A percentile compares a stretch with the other conserved stretches of the same genome.
Conservation (phyloP, 2,113 vertebrate genomes). For the Alces alces region DNA sequence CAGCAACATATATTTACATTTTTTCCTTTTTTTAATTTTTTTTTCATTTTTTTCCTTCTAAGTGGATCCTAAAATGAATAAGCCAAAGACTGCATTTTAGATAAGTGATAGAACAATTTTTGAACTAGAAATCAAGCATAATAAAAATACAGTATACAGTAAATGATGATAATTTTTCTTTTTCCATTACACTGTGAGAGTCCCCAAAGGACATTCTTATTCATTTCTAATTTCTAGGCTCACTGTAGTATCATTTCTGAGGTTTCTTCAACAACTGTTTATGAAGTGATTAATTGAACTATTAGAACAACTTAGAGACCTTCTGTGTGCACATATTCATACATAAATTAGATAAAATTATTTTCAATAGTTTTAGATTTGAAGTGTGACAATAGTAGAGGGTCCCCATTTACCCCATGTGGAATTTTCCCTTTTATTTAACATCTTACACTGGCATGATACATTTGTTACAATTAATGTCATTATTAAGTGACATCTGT, state of each 20-base stretch:
- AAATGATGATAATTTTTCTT: neutral
- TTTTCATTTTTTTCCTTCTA: neutral
- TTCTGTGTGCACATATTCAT: neutral
- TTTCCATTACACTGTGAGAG: neutral
- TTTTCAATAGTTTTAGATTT: neutral
- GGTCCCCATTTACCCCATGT: neutral
- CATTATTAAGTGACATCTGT: neutral
- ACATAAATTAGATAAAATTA: neutral
- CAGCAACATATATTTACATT: neutral
- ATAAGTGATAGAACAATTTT: neutral
- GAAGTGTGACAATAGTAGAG: neutral
- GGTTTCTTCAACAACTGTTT: neutral
- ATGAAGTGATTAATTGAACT: neutral
- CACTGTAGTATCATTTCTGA: neutral
- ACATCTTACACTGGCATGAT: neutral
- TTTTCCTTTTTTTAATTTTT: neutral
- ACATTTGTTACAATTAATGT: neutral
- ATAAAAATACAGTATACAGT: neutral
- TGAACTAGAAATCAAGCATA: neutral
- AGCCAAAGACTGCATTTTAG: neutral
- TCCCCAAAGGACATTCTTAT: neutral
- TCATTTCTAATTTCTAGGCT: neutral
- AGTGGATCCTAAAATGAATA: neutral
- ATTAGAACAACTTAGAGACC: neutral
- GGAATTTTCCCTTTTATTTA: neutral